Percentiles rank a stretch among this genome's conserved stretches.
phyloP scores from a whole-genome alignment of 2,113 vertebrate species.

The Heteronetta atricapilla region DNA sequence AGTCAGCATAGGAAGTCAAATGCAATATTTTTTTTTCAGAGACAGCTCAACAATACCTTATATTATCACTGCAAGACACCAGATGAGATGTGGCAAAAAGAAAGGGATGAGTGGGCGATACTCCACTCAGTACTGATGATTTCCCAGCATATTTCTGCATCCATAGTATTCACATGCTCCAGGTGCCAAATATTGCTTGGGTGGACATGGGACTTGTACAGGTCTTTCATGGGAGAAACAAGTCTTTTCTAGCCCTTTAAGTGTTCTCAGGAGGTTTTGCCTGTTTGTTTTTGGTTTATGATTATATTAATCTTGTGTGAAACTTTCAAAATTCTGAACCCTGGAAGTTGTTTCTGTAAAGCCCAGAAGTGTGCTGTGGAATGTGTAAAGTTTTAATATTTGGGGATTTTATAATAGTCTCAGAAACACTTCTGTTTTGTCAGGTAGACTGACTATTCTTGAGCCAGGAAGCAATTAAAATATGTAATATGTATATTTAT shows the following conservation, averaged over 20 bases:
- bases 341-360: not conserved
- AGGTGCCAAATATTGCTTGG: not conserved
- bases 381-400: not conserved
- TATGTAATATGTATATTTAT: not conserved
- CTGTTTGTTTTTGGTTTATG: constrained; percentile 1
- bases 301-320: not conserved
- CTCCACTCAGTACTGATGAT: not conserved
- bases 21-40: not conserved
- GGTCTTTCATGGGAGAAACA: not conserved
- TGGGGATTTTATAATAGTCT: not conserved
- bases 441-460: not conserved
- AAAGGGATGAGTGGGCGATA: not conserved
- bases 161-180: not conserved
- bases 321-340: not conserved
- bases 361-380: not conserved
- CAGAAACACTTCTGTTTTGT: constrained; percentile 9
- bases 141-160: not conserved
- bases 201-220: not conserved
- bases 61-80: not conserved
- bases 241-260: not conserved
- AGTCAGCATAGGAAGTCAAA: not conserved
- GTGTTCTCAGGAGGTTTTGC: not conserved
- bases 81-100: not conserved
- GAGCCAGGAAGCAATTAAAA: constrained; percentile 8
- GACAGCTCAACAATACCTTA: not conserved